A percentile compares a stretch with the other conserved stretches of the same genome.
phyloP scores from a whole-genome alignment of 2,797 vertebrate genomes.

The Rhincodon typus region DNA sequence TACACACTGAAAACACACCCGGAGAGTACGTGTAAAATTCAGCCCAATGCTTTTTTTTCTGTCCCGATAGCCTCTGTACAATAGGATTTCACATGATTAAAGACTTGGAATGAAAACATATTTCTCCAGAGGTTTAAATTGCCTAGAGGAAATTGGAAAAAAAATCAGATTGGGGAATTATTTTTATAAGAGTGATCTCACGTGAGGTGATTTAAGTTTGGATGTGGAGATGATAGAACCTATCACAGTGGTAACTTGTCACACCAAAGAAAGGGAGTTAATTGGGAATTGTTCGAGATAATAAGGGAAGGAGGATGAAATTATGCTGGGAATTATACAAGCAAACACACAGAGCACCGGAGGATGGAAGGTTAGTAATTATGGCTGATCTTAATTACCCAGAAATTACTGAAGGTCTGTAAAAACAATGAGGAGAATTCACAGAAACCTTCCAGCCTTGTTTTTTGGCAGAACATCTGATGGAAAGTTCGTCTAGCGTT shows the following conservation, averaged over 20 bases:
- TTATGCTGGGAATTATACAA: slow-evolving; percentile 12
- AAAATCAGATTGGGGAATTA: neutral
- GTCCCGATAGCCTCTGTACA: neutral
- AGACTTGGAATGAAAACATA: neutral
- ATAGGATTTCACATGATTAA: neutral
- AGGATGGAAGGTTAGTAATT: neutral
- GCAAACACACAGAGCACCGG: neutral
- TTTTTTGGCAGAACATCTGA: neutral
- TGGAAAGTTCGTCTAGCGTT: neutral
- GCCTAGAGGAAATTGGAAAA: neutral
- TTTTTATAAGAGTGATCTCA: neutral
- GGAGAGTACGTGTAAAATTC: neutral
- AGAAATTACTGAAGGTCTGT: neutral
- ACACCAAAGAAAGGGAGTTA: slow-evolving; percentile 2
- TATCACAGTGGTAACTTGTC: neutral
- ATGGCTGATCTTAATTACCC: slow-evolving; percentile 16
- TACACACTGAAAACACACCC: no score
- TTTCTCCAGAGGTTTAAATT: neutral
- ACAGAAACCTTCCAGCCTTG: neutral
- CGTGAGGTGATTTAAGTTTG: neutral
- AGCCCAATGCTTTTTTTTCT: neutral
- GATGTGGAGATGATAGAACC: neutral
- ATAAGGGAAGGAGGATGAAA: neutral
- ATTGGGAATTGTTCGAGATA: slow-evolving; percentile 9
- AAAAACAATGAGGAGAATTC: neutral